Percentiles rank a stretch among this genome's conserved stretches.
These are phyloP conservation scores for Pituophis catenifer DNA, from an alignment of 2,113 vertebrate species.

Conservation along the genomic window DNA sequence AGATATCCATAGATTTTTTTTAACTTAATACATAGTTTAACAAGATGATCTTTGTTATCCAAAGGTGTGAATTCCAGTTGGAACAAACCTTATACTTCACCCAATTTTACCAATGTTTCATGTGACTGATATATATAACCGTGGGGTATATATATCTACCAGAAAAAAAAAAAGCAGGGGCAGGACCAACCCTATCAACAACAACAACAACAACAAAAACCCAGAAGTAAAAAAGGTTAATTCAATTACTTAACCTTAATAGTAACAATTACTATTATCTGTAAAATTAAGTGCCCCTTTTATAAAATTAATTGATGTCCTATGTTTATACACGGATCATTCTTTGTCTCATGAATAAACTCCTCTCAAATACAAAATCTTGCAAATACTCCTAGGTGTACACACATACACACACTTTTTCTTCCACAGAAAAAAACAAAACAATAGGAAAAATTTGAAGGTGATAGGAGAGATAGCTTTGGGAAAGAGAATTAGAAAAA, in stretches of 20 bases:
- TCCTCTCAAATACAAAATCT: neutral
- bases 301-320: neutral
- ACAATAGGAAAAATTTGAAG: neutral
- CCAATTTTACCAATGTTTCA: neutral
- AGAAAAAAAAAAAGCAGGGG: neutral
- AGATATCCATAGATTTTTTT: conserved; percentile 34
- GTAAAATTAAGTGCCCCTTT: neutral
- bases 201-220: neutral
- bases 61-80: neutral
- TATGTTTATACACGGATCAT: neutral
- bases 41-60: neutral
- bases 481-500: neutral
- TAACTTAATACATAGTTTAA: conserved; percentile 45
- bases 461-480: neutral
- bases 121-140: neutral
- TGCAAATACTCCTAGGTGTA: neutral
- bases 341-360: neutral
- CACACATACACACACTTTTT: neutral
- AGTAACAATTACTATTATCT: neutral
- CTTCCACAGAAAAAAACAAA: neutral
- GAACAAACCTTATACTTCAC: neutral
- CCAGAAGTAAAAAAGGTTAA: neutral
- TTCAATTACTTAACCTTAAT: neutral
- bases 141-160: neutral
- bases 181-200: neutral